These are phyloP conservation scores for Riparia riparia DNA, from an alignment of 2,113 vertebrate species.

Conservation along the genomic window DNA sequence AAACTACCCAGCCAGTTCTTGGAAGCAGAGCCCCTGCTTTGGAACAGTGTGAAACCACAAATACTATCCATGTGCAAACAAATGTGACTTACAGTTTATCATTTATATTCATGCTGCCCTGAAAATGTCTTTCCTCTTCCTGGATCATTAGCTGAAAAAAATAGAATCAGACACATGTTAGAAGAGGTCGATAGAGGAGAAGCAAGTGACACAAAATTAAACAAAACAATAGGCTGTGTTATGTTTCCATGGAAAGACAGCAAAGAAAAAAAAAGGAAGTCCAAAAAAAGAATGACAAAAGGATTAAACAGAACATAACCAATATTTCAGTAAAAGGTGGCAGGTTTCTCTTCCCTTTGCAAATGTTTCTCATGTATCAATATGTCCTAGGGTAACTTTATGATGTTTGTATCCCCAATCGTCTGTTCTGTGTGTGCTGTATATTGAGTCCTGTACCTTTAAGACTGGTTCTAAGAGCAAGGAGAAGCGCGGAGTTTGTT, in stretches of 20 bases:
- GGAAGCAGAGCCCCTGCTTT: conserved; percentile 29
- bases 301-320: conserved; percentile 4
- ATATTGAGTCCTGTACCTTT: too few relatives aligned
- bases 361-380: neutral
- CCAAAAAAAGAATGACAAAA: neutral
- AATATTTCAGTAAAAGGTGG: neutral
- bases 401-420: too few relatives aligned
- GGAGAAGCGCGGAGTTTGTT: too few relatives aligned
- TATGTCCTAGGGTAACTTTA: too few relatives aligned
- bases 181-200: conserved; percentile 54
- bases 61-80: conserved; percentile 35
- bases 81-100: conserved; percentile 53
- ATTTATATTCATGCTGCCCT: neutral
- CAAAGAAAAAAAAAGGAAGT: conserved; percentile 38
- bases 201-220: conserved; percentile 60
- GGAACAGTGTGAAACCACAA: conserved; percentile 29
- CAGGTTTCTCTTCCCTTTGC: neutral
- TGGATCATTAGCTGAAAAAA: conserved; percentile 52
- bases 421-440: too few relatives aligned
- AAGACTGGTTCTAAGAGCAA: too few relatives aligned
- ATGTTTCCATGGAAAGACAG: conserved; percentile 65
- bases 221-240: conserved; percentile 62
- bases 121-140: conserved; percentile 53
- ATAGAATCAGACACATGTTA: conserved; percentile 53
- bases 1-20: neutral